These are phyloP conservation scores for Numida meleagris DNA, from an alignment of 2,113 vertebrate genomes.

Conservation along the genomic window DNA sequence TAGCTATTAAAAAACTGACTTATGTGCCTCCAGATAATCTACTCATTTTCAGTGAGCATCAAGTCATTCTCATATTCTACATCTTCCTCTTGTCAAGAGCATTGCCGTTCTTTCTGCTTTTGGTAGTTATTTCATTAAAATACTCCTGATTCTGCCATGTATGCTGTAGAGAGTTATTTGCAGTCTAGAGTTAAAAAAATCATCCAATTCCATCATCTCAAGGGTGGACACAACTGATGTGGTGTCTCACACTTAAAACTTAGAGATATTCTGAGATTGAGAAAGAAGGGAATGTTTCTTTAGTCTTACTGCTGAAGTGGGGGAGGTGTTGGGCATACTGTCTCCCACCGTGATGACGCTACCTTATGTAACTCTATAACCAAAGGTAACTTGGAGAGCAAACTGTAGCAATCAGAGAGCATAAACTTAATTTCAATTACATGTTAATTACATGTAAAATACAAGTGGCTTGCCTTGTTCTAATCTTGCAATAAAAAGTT, in stretches of 20 bases:
- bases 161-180: background rate
- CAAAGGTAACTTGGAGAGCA: background rate
- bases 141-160: background rate
- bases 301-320: background rate
- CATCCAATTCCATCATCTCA: background rate
- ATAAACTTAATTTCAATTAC: background rate
- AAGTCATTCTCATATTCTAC: background rate
- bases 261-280: background rate
- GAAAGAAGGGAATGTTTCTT: constrained; percentile 3
- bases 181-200: background rate
- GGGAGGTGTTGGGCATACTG: background rate
- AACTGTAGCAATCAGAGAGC: background rate
- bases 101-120: background rate
- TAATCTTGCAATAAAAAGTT: background rate
- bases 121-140: background rate
- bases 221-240: background rate
- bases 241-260: background rate
- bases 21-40: background rate
- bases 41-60: background rate
- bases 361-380: background rate
- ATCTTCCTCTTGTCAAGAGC: background rate
- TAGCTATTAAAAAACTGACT: background rate
- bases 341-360: rapidly evolving
- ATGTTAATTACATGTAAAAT: background rate
- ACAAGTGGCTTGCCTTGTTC: rapidly evolving